Evolutionary conservation across 1,140 invertebrate genomes (phyloP).

Genomic region (Lithobius niger): DNA sequence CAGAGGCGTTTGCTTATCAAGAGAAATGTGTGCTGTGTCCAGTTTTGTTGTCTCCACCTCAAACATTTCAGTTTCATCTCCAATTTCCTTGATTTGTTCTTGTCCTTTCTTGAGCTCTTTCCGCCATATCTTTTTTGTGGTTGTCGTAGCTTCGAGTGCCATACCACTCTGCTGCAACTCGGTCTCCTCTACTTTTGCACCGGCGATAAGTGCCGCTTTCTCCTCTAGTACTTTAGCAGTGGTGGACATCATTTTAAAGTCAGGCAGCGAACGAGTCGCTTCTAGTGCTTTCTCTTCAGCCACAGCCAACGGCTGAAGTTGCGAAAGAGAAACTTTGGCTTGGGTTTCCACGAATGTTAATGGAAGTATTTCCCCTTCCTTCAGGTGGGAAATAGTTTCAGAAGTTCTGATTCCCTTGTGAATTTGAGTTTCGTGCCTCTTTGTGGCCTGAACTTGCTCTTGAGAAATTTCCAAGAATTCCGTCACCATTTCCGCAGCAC

Average conservation of each 20-base stretch:
- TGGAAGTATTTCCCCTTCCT: conserved; percentile 13
- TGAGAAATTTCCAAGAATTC: conserved; percentile 14
- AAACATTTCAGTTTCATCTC: no score
- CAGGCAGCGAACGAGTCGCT: not conserved
- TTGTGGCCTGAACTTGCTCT: not conserved
- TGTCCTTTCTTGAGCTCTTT: no score
- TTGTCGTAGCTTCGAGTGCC: no score
- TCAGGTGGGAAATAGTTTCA: conserved; percentile 12
- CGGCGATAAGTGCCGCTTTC: not conserved
- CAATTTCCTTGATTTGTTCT: no score
- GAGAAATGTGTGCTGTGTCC: not conserved
- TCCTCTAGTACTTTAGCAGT: not conserved
- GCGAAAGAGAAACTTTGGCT: conserved; percentile 11
- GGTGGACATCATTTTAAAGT: not conserved
- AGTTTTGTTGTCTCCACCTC: no score
- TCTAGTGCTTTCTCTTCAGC: conserved; percentile 7
- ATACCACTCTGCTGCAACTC: no score
- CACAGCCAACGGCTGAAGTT: conserved; percentile 5
- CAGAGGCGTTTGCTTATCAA: conserved; percentile 1
- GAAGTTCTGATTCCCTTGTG: conserved; percentile 9
- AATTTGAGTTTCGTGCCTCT: not conserved
- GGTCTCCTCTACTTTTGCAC: not conserved
- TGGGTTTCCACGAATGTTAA: not conserved
- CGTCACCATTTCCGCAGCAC: conserved; percentile 15
- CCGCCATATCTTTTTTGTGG: no score